Evolutionary conservation across 2,113 vertebrate species (phyloP).

Genomic region (Perognathus longimembris): DNA sequence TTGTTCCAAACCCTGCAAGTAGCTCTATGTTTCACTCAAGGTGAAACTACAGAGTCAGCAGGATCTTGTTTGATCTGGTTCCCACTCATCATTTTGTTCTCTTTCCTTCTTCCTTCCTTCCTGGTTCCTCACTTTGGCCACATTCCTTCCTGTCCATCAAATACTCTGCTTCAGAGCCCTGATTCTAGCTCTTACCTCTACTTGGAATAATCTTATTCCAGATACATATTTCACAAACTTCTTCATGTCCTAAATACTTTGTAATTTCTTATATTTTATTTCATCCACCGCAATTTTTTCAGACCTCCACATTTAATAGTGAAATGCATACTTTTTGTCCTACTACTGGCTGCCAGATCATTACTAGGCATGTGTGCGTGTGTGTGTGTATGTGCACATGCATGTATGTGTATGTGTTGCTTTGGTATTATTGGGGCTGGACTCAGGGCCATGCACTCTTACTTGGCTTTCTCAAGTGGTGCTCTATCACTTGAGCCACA

Average conservation of each 20-base stretch:
- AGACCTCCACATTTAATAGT: background rate
- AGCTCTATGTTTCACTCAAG: background rate
- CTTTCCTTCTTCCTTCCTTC: background rate
- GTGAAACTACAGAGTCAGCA: background rate
- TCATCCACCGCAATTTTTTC: background rate
- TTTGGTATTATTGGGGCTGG: too few species aligned
- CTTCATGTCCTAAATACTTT: background rate
- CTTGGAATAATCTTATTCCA: constrained; percentile 23
- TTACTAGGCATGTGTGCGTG: background rate
- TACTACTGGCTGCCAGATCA: background rate
- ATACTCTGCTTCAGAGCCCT: background rate
- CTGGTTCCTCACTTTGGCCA: background rate
- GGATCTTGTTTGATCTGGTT: background rate
- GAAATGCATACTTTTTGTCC: background rate
- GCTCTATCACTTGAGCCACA: too few species aligned
- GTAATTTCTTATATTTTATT: background rate
- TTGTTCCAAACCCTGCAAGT: background rate
- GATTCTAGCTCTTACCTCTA: background rate
- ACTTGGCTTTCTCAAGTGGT: too few species aligned
- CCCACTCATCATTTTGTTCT: background rate
- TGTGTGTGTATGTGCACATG: too few species aligned
- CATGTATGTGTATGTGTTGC: too few species aligned
- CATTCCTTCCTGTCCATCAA: background rate
- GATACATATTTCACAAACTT: constrained; percentile 13
- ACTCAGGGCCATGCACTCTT: too few species aligned